Evolutionary conservation across 2,113 vertebrate species (phyloP), one percentile per base, ranked within the genome.

Genomic region (Sander vitreus): DNA sequence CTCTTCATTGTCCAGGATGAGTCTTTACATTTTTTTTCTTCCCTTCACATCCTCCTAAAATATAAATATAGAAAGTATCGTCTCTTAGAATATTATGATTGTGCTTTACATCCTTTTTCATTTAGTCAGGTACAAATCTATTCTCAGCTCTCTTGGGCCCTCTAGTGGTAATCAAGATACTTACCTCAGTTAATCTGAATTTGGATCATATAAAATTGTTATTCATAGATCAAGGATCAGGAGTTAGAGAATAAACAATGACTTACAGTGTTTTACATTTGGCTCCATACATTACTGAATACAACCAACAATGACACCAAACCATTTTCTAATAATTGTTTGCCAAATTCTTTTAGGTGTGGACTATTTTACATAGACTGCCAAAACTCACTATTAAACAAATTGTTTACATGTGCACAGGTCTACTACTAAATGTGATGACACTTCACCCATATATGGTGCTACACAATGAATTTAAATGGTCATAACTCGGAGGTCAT

Each of bases 161-260:
- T 77, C 89, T 88, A 6, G 23, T 90, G 89, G 86, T 48, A 47
- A 51, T 3, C 5, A 48, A 48, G 30, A 80, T 30, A 54, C 6
- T 15, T 39, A 23, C 43, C 7, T 48, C 19, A 43, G 0, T 57
- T 15, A 2, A 39, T 39, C 16, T 54, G 23, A 70, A 47, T 63
- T 55, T 39, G 3, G 7, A 7, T 25, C 25, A 25, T 11, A 43
- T 43, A 18, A 23, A 9, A 18, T 3, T 12, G 10, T 54, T 48
- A 25, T 19, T 19, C 12, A 62, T 14, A 25, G 53, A 67, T 77
- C 21, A 69, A 11, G 1, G 8, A 5, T 77, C 14, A 57, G 12
- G 11, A 15, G 51, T 50, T 33, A 58, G 0, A 43, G 14, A 48
- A 43, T 10, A 54, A 27, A 16, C 4, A 1, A 45, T 59, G 19